A percentile compares a stretch with the other conserved stretches of the same genome.
phyloP scores from a whole-genome alignment of 2,797 vertebrate genomes.

The Anomalospiza imberbis region DNA sequence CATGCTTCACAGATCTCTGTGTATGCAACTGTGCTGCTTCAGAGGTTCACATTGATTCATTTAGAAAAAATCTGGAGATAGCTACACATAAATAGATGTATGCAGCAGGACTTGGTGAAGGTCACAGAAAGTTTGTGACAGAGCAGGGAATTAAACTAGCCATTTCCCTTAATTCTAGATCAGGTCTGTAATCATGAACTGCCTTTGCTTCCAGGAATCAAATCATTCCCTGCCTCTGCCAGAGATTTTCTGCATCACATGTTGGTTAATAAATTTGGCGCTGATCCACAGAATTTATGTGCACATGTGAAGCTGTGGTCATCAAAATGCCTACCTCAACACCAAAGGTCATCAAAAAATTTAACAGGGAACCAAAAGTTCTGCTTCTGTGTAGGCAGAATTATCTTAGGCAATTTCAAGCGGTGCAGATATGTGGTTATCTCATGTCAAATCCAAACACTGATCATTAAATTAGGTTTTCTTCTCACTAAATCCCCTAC shows the following conservation, averaged over 20 bases:
- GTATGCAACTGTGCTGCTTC: not conserved
- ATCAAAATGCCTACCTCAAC: not conserved
- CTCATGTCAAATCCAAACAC: not conserved
- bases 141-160: not conserved
- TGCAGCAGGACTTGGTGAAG: not conserved
- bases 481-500: not conserved
- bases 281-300: not conserved
- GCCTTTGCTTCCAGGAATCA: not conserved
- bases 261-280: not conserved
- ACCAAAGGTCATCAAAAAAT: not conserved
- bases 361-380: not conserved
- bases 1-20: not conserved
- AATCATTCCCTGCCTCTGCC: not conserved
- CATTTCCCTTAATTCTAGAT: not conserved
- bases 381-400: not conserved
- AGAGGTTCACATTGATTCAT: not conserved
- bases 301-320: not conserved
- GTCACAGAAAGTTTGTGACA: not conserved
- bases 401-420: not conserved
- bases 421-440: not conserved
- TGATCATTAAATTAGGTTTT: not conserved
- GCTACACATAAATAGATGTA: not conserved
- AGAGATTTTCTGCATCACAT: slow-evolving; percentile 13
- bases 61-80: not conserved
- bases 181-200: not conserved